Base-by-base conservation (phyloP, 2,888 invertebrate genomes). In the Diaprepes abbreviatus region DNA sequence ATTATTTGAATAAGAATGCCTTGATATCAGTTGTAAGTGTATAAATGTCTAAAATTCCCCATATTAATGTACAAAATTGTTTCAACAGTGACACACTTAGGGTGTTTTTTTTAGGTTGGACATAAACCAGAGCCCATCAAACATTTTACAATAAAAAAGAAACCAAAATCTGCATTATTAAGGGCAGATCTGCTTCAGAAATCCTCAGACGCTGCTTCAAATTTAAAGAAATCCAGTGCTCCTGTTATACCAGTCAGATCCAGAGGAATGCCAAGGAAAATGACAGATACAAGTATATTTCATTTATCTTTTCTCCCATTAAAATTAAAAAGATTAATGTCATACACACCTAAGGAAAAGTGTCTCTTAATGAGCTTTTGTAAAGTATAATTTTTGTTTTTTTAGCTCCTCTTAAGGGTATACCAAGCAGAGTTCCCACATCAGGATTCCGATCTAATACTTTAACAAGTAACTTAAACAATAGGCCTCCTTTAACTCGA, bases 221-320 rank as follows among this genome's bases (percentile, higher is more conserved):
- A 94, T 82, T 86, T 95, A 78, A 95, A 96, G 86, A 95, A 96
- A 86, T 90, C 92, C 4, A 92, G 93, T 58, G 93, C 95, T 0
- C 94, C 95, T 0, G 94, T 95, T 0, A 94, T 97, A 76, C 96
- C 96, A 0, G 89, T 96, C 1, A 86, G 96, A 73, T 93, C 94
- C 16, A 85, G 93, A 71, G 93, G 93, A 75, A 94, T 96, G 93
- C 96, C 96, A 0, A 90, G 97, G 78, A 97, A 97, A 87, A 96
- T 97, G 95, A 97, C 97, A 78, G 97, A 97, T 81, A 94, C 95
- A 36, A 96, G 94, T 95, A 85, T n/a, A n/a, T n/a, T n/a, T n/a
- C n/a, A n/a, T n/a, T n/a, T n/a, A n/a, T n/a, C n/a, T n/a, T n/a
- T n/a, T n/a, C n/a, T n/a, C n/a, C n/a, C n/a, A n/a, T n/a, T n/a